Conservation (phyloP, 2,113 vertebrate genomes). For the Phalacrocorax brasilianus region DNA sequence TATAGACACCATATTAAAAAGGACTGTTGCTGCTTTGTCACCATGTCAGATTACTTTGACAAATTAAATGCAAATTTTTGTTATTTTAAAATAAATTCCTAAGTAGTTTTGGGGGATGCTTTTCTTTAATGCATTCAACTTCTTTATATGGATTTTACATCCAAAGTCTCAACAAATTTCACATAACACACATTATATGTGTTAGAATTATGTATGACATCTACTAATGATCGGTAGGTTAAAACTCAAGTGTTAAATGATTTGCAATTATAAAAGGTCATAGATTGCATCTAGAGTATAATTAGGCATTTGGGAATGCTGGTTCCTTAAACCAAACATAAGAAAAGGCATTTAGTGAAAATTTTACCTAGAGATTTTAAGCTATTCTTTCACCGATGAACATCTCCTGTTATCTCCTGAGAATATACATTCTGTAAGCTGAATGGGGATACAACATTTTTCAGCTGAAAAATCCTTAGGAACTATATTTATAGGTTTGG, state of each 20-base stretch:
- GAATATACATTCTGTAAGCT: neutral
- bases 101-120: neutral
- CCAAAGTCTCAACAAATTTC: neutral
- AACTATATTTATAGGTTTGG: neutral
- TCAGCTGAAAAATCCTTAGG: neutral
- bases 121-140: neutral
- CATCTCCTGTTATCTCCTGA: neutral
- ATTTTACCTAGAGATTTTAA: neutral
- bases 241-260: neutral
- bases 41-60: neutral
- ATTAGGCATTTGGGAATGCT: conserved; percentile 9
- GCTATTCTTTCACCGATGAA: neutral
- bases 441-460: accelerated
- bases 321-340: neutral
- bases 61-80: neutral
- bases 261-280: conserved; percentile 37
- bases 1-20: neutral
- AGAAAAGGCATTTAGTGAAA: neutral
- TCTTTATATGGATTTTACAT: neutral
- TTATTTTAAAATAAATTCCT: neutral
- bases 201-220: neutral
- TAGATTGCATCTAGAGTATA: neutral
- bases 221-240: neutral
- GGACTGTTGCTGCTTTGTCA: neutral
- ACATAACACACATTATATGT: neutral